Evolutionary conservation across 2,888 invertebrate species (phyloP).

Genomic region (Leucophenga maculata): DNA sequence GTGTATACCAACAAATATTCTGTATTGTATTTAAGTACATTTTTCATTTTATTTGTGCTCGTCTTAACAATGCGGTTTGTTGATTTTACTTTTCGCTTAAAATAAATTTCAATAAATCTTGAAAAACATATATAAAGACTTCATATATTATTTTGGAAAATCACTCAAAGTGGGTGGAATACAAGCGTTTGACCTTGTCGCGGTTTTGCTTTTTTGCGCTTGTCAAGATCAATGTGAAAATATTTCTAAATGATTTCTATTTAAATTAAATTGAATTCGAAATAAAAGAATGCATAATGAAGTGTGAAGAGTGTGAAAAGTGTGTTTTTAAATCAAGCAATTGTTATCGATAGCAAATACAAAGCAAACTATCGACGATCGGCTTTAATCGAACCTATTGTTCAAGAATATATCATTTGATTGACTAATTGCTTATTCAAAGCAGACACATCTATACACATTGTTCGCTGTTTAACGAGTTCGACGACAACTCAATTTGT

Average conservation of each 20-base stretch:
- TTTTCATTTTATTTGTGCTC: too few species aligned
- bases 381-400: too few species aligned
- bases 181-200: conserved; percentile 9
- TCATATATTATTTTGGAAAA: conserved; percentile 8
- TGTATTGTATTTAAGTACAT: too few species aligned
- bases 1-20: too few species aligned
- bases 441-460: not conserved
- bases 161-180: not conserved
- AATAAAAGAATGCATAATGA: conserved; percentile 9
- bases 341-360: too few species aligned
- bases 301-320: not conserved
- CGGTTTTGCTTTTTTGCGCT: not conserved
- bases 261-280: too few species aligned
- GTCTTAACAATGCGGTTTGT: too few species aligned
- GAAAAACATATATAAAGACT: not conserved
- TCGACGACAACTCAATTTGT: conserved; percentile 24
- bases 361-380: too few species aligned
- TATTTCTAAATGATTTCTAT: not conserved
- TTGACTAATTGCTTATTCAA: conserved; percentile 3
- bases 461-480: not conserved
- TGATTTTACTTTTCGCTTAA: too few species aligned
- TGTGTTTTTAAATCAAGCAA: not conserved
- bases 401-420: not conserved
- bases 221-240: conserved; percentile 20
- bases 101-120: too few species aligned